Base-by-base conservation (phyloP, 2,888 invertebrate species). In the Anarsia innoxiella region DNA sequence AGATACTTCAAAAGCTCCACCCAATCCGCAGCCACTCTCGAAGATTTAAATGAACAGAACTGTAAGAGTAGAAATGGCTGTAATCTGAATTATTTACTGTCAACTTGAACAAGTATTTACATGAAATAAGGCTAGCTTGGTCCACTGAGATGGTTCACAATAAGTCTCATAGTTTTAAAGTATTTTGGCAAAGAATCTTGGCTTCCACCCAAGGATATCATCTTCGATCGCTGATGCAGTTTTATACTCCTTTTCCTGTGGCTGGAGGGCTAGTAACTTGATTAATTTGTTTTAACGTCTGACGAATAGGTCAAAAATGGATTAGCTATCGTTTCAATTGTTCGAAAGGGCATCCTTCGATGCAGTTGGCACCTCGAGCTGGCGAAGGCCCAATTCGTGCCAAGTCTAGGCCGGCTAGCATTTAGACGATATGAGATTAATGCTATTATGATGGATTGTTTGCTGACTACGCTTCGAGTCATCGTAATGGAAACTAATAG, bases 331-430 rank as follows among this genome's bases (percentile, higher is more conserved):
- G 54, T 51, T 58, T 65, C 56, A 60, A 61, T 65, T 50, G 58
- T 49, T 56, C 44, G 48, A 60, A 67, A 71, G 69, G 69, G 62
- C 64, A 57, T 56, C 64, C 62, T 69, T 62, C 58, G 59, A 49
- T 69, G 63, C 59, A 66, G 56, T 73, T 79, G 75, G 74, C 77
- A 72, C 55, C 44, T 43, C 45, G 50, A 37, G 51, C 62, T 77
- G 77, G 79, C 79, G 52, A 49, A 54, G 52, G 49, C 68, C 75
- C 76, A 80, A 77, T 66, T 69, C 66, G 62, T 56, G 57, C 60
- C 57, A 53, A 60, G 59, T 65, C 59, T 51, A 67, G 67, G 45
- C 54, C 44, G 58, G 38, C 36, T 45, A 55, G 42, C 42, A 49
- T 58, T 46, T 56, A 56, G 55, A 49, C 57, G 49, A 56, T 53